These are phyloP conservation scores for Phalloptychus januarius DNA, from an alignment of 2,797 vertebrate genomes.

Conservation along the genomic window DNA sequence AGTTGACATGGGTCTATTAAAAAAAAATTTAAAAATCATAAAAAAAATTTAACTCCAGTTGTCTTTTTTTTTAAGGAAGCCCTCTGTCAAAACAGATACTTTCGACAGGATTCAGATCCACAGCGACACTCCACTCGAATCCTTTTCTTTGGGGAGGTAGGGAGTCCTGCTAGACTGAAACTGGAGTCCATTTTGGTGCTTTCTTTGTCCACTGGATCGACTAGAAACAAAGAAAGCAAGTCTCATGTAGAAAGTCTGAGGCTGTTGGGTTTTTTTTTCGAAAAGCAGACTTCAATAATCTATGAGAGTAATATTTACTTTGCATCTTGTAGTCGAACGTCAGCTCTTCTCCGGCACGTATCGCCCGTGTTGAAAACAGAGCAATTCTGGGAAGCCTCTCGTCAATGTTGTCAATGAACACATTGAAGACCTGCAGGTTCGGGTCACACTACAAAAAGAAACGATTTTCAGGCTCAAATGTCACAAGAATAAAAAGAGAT, in stretches of 20 bases:
- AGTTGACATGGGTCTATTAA: background rate
- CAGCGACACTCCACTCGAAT: constrained; percentile 90
- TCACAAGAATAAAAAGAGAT: background rate
- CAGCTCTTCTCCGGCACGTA: constrained; percentile 90
- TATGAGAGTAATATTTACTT: constrained; percentile 71
- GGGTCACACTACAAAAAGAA: constrained; percentile 84
- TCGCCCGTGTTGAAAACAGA: constrained; percentile 87
- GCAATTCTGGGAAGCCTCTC: constrained; percentile 90
- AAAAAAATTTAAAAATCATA: background rate
- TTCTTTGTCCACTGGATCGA: constrained; percentile 89
- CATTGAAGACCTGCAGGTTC: constrained; percentile 94
- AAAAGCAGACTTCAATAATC: background rate
- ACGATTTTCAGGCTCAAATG: background rate
- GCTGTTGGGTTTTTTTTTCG: background rate
- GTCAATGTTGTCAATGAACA: constrained; percentile 94
- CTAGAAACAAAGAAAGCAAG: constrained; percentile 67
- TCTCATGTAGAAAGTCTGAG: background rate
- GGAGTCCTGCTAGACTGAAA: constrained; percentile 83
- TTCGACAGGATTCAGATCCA: constrained; percentile 86
- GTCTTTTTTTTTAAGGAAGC: background rate
- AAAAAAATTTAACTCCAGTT: constrained; percentile 29
- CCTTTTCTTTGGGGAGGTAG: constrained; percentile 85
- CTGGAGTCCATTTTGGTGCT: constrained; percentile 92
- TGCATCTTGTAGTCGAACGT: constrained; percentile 97
- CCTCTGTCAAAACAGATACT: constrained; percentile 86